Conservation (phyloP, 2,888 invertebrate species). For the Sphaerolaimus hirsutus region DNA sequence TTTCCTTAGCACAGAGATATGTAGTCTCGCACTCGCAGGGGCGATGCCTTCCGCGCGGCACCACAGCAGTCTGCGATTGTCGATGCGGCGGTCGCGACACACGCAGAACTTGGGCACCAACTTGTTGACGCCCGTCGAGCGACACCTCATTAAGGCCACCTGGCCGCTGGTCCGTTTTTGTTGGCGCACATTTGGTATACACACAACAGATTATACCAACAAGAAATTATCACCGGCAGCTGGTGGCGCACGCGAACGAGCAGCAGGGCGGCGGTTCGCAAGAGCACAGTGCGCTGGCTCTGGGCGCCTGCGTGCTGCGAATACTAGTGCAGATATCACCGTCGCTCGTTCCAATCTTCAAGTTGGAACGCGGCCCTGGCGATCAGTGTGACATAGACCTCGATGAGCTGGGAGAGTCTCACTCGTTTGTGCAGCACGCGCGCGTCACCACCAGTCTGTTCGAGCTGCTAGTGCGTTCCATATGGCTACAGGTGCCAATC, state of each 20-base stretch:
- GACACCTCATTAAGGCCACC: background rate
- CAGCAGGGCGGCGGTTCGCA: no score
- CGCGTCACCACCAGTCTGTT: background rate
- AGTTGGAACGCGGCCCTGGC: no score
- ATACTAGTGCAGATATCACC: background rate
- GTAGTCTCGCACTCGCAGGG: no score
- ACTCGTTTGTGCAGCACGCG: background rate
- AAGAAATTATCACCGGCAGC: no score
- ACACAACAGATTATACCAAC: no score
- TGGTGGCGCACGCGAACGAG: no score
- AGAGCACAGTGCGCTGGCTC: no score
- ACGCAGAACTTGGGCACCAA: background rate
- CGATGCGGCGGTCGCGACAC: constrained; percentile 1
- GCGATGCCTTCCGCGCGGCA: no score
- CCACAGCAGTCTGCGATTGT: no score
- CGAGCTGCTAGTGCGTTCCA: background rate
- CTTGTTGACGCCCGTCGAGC: background rate
- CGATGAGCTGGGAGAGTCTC: background rate
- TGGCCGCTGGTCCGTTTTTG: background rate
- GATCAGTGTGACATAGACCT: no score
- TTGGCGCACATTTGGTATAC: no score
- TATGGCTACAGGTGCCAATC: background rate
- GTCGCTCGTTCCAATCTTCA: background rate
- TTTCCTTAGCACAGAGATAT: no score
- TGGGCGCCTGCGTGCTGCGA: background rate